Evolutionary conservation across 2,113 vertebrate genomes (phyloP).

Genomic region (Varanus salvator): DNA sequence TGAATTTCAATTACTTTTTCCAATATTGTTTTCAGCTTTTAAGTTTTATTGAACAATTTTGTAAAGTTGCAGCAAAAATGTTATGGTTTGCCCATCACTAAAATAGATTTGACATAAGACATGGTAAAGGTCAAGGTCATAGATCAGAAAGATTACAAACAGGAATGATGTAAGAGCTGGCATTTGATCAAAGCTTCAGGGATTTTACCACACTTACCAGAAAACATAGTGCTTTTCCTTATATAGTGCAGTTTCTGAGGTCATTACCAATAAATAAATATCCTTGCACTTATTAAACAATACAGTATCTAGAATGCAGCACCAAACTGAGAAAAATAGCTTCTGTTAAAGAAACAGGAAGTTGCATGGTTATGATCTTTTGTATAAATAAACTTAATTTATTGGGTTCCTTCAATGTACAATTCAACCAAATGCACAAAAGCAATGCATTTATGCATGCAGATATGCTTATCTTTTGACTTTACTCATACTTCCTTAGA

Average conservation of each 20-base stretch:
- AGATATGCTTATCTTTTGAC: neutral
- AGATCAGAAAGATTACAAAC: slow-evolving; percentile 80
- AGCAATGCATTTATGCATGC: neutral
- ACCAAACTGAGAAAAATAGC: slow-evolving; percentile 8
- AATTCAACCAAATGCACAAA: neutral
- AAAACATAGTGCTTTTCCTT: slow-evolving; percentile 68
- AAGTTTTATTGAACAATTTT: slow-evolving; percentile 26
- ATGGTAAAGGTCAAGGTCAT: slow-evolving; percentile 93
- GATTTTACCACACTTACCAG: slow-evolving; percentile 69
- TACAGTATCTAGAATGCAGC: neutral
- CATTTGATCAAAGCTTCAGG: slow-evolving; percentile 88
- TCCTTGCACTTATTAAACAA: slow-evolving; percentile 38
- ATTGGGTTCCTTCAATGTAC: neutral
- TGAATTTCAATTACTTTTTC: slow-evolving; percentile 31
- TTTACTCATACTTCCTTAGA: neutral
- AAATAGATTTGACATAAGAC: slow-evolving; percentile 80
- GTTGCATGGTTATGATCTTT: neutral
- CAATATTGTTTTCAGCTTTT: slow-evolving; percentile 28
- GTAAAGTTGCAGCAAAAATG: slow-evolving; percentile 59
- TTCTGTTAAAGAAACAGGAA: neutral
- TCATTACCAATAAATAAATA: slow-evolving; percentile 54
- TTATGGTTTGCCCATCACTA: slow-evolving; percentile 61
- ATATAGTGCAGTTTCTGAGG: slow-evolving; percentile 42
- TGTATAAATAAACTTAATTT: neutral
- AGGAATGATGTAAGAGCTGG: slow-evolving; percentile 90